Evolutionary conservation across 64 coral and sea anemone species (phyloP), one percentile per base, ranked within the genome.

Genomic region (Cladopsammia gracilis): DNA sequence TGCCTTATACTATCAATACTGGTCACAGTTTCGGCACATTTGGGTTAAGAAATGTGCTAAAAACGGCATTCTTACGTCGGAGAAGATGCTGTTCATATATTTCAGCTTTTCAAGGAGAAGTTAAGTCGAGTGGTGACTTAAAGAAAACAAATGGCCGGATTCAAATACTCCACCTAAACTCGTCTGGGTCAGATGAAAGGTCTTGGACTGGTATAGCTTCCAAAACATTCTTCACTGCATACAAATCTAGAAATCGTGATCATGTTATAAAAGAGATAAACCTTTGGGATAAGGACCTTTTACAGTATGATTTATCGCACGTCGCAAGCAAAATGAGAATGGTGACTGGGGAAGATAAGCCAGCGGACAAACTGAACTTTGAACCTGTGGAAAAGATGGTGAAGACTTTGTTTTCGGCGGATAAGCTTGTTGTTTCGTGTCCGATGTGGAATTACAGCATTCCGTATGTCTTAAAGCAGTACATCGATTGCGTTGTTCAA

Each of bases 391-490:
- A 99, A 84, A 87, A 77, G 68, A 99, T 99, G 98, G 96, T 96
- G 47, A 94, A 82, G 77, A 93, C 76, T 9, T 83, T 99, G 16
- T 96, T 96, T 62, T 96, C 94, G 1, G 98, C 94, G 3, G 88
- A 94, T 96, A 99, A 99, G 52, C 73, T 99, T 7, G 91, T 99
- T 26, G 84, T 99, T 48, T 96, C 94, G 61, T 88, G 94, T 68
- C 98, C 98, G 18, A 99, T 99, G 98, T 99, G 98, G 98, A 99
- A 99, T 74, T 99, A 94, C 72, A 96, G 98, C 82, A 77, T 99
- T 10, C 98, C 98, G 8, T 99, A 99, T 81, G 98, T 99, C n/a
- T 82, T 99, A 8, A 99, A 99, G 69, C 98, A 99, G 72, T 99
- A 99, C 23, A 99, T 99, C 62, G 98, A 99, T 45, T 99, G 98